Conservation (phyloP, 2,888 invertebrate genomes). For the Aradus depressus region DNA sequence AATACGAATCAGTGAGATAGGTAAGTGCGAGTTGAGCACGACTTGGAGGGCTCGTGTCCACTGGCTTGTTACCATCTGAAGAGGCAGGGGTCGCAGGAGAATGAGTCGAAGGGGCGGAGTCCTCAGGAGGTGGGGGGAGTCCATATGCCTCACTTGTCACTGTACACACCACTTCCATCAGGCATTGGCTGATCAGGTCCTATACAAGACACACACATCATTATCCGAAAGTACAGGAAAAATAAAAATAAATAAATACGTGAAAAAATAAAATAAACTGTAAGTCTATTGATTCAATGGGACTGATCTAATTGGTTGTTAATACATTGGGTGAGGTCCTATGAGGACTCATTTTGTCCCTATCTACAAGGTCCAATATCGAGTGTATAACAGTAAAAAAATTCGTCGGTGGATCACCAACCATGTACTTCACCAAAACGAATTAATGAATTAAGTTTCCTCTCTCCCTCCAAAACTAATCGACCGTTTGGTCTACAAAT, state of each 20-base stretch:
- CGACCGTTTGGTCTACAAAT: no score
- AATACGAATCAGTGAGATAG: constrained; percentile 54
- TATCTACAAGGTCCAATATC: no score
- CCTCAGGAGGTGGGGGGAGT: constrained; percentile 42
- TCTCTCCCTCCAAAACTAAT: no score
- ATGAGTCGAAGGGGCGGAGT: constrained; percentile 16
- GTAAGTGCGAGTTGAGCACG: constrained; percentile 26
- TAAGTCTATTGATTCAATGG: no score
- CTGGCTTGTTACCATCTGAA: background rate
- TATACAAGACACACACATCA: constrained; percentile 31
- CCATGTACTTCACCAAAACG: no score
- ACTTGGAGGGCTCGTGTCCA: constrained; percentile 17
- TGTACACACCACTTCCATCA: constrained; percentile 53
- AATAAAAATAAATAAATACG: background rate
- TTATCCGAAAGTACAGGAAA: background rate
- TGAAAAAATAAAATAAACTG: background rate
- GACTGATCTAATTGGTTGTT: no score
- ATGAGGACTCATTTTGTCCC: no score
- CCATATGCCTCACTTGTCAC: constrained; percentile 47
- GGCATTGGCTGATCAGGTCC: constrained; percentile 51
- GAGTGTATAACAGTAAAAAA: no score
- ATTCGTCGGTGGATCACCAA: no score
- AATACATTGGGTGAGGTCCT: no score
- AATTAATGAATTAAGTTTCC: no score
- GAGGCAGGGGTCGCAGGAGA: constrained; percentile 3